Conservation (phyloP, 2,888 invertebrate species). For the Amphiduros pacificus region DNA sequence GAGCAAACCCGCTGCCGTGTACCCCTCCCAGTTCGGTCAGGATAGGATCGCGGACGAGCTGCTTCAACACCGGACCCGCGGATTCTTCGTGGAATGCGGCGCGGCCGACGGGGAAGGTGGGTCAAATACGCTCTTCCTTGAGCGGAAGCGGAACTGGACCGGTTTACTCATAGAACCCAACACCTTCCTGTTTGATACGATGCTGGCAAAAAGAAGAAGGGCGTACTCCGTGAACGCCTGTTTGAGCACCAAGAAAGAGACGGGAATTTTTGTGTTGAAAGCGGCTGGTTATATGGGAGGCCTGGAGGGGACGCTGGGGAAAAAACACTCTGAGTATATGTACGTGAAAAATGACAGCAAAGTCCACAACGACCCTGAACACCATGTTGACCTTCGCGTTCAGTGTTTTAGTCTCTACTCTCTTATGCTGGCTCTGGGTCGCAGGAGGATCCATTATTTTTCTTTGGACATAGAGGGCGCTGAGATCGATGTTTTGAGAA, state of each 20-base stretch:
- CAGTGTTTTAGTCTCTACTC: too few relatives aligned
- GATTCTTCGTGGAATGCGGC: conserved; percentile 74
- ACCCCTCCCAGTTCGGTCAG: neutral
- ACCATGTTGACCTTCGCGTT: too few relatives aligned
- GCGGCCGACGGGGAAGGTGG: conserved; percentile 66
- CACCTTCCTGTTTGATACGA: conserved; percentile 19
- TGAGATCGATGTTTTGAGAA: too few relatives aligned
- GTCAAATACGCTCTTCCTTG: conserved; percentile 73
- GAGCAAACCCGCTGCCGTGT: neutral
- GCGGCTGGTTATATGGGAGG: too few relatives aligned
- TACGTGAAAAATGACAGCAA: too few relatives aligned
- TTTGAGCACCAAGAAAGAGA: conserved; percentile 67
- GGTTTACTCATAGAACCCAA: conserved; percentile 70
- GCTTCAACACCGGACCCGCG: conserved; percentile 59
- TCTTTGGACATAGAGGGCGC: too few relatives aligned
- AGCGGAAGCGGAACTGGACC: conserved; percentile 72
- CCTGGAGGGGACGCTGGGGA: too few relatives aligned
- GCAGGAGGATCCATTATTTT: too few relatives aligned
- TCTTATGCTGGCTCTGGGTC: too few relatives aligned
- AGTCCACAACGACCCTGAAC: too few relatives aligned
- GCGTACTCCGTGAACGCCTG: conserved; percentile 75
- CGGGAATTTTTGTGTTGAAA: too few relatives aligned
- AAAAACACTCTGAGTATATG: too few relatives aligned
- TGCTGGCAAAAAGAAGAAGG: conserved; percentile 67
- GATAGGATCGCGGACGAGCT: neutral